These are phyloP conservation scores for Microcebus griseorufus DNA, from an alignment of 2,113 vertebrate genomes.

Conservation along the genomic window DNA sequence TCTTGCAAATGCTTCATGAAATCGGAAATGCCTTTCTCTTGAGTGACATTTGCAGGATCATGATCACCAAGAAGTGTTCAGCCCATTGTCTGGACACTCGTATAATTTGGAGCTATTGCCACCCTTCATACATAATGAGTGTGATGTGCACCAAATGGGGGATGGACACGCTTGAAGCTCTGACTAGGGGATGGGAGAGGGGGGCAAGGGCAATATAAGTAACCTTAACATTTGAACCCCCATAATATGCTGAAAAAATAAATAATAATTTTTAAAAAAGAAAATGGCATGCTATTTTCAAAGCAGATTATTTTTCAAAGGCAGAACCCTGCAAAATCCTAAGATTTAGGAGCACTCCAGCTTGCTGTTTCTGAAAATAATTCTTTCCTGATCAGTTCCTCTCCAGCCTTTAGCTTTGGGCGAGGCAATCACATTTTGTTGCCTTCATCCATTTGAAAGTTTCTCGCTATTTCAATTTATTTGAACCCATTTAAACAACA, in stretches of 20 bases:
- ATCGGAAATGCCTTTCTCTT: slow-evolving; percentile 34
- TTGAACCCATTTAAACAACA: slow-evolving; percentile 84
- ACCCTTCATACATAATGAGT: background rate
- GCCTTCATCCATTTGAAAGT: slow-evolving; percentile 75
- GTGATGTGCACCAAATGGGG: too few relatives aligned
- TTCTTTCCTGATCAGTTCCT: slow-evolving; percentile 43
- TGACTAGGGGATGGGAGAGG: too few relatives aligned
- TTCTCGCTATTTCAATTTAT: slow-evolving; percentile 81
- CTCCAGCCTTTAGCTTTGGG: background rate
- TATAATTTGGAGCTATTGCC: slow-evolving; percentile 38
- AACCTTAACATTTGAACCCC: too few relatives aligned
- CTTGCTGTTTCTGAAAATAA: slow-evolving; percentile 42
- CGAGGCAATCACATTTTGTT: slow-evolving; percentile 40
- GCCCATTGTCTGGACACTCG: slow-evolving; percentile 34
- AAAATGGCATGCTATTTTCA: slow-evolving; percentile 44
- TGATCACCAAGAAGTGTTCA: background rate
- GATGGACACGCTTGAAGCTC: too few relatives aligned
- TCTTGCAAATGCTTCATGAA: background rate
- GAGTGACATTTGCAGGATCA: slow-evolving; percentile 42
- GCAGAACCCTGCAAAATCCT: background rate
- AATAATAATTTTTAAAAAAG: background rate
- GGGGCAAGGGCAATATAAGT: too few relatives aligned
- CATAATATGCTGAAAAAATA: too few relatives aligned
- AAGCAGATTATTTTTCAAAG: slow-evolving; percentile 46
- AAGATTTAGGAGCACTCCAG: slow-evolving; percentile 15